Evolutionary conservation across 2,888 invertebrate species (phyloP).

Genomic region (Eudemis profundana): DNA sequence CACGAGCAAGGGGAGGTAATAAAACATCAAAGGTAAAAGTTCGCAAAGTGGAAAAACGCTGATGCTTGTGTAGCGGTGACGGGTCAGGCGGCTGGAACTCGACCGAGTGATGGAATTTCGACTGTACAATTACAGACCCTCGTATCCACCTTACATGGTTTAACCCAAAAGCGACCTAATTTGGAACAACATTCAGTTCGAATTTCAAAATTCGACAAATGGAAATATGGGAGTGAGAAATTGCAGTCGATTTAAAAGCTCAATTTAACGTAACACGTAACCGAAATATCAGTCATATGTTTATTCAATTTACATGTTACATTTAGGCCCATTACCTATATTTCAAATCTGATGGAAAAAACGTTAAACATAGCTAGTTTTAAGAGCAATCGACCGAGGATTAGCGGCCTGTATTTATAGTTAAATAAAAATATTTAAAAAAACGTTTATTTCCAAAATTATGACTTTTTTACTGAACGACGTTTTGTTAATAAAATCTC

Average conservation of each 20-base stretch:
- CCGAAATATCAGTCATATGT: neutral
- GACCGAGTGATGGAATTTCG: constrained; percentile 10
- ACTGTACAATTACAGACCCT: neutral
- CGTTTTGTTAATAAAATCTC: too few species aligned
- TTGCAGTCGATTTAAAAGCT: neutral
- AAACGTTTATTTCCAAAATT: too few species aligned
- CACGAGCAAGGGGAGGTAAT: constrained; percentile 23
- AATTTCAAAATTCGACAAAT: neutral
- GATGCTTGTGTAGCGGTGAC: constrained; percentile 12
- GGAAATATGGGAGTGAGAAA: neutral
- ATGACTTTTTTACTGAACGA: too few species aligned
- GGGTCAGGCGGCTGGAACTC: constrained; percentile 18
- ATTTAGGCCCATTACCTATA: too few species aligned
- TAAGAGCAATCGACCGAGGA: too few species aligned
- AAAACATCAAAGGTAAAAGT: constrained; percentile 43
- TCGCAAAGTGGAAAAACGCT: constrained; percentile 42
- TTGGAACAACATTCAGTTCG: neutral
- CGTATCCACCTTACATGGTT: neutral
- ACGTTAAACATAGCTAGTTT: too few species aligned
- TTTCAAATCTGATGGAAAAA: too few species aligned
- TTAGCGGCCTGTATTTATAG: too few species aligned
- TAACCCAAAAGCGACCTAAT: neutral
- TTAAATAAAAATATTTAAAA: too few species aligned
- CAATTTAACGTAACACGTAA: neutral
- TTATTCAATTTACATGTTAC: neutral